These are phyloP conservation scores for Ascaphus truei DNA, from an alignment of 2,113 vertebrate genomes.

Conservation along the genomic window DNA sequence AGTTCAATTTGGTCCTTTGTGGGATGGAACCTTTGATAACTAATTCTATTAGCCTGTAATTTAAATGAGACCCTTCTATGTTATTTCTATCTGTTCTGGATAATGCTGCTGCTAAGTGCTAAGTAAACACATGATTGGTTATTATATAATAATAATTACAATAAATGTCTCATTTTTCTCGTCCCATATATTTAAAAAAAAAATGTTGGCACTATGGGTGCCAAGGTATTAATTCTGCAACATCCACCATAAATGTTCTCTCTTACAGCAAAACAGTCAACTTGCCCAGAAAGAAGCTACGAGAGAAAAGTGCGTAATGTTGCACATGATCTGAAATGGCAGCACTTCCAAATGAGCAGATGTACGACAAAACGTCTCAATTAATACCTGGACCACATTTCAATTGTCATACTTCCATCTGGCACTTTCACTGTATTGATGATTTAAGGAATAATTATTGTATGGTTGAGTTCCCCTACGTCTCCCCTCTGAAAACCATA, in stretches of 20 bases:
- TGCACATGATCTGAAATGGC: constrained; percentile 43
- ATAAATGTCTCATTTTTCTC: constrained; percentile 2
- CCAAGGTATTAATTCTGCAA: not conserved
- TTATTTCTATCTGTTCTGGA: too few species aligned
- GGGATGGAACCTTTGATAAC: too few species aligned
- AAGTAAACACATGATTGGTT: not conserved
- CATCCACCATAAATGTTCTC: constrained; percentile 10
- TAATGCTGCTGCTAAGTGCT: too few species aligned
- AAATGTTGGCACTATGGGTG: not conserved
- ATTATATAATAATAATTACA: constrained; percentile 12
- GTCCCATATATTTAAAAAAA: not conserved
- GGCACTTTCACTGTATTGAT: constrained; percentile 61
- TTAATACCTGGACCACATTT: constrained; percentile 53
- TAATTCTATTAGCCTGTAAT: too few species aligned
- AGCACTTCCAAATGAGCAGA: constrained; percentile 52
- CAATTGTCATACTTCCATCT: constrained; percentile 54
- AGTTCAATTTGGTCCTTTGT: too few species aligned
- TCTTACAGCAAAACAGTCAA: not conserved
- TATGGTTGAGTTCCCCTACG: constrained; percentile 67
- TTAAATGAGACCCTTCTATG: too few species aligned
- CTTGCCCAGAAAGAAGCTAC: not conserved
- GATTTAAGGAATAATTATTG: constrained; percentile 71
- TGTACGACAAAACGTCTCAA: constrained; percentile 52
- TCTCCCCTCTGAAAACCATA: constrained; percentile 66
- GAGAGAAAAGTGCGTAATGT: constrained; percentile 38